phyloP scores from a whole-genome alignment of 2,797 vertebrate species.

The Lagodon rhomboides region DNA sequence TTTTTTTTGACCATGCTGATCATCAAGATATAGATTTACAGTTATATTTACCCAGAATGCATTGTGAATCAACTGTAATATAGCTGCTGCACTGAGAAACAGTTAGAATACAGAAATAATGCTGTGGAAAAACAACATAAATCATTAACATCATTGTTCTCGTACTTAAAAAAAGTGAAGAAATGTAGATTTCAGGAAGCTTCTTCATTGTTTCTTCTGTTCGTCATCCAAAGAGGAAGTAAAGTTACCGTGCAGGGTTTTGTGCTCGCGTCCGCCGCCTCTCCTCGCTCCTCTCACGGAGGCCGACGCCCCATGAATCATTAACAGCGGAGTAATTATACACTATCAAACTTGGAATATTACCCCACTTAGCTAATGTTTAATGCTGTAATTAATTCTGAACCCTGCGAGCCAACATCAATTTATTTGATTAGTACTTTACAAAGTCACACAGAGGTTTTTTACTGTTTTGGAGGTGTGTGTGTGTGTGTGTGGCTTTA shows the following conservation, averaged over 20 bases:
- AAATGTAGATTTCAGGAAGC: conserved; percentile 1
- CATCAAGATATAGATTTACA: too few species aligned
- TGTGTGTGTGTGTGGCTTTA: conserved; percentile 27
- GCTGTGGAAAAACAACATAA: too few species aligned
- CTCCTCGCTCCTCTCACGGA: conserved; percentile 31
- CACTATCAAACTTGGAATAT: conserved; percentile 74
- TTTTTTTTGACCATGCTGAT: too few species aligned
- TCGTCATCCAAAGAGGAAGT: neutral
- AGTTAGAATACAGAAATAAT: too few species aligned
- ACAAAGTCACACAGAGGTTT: conserved; percentile 82
- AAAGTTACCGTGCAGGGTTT: conserved; percentile 9
- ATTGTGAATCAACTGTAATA: too few species aligned
- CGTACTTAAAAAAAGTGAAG: neutral
- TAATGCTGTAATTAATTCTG: conserved; percentile 85
- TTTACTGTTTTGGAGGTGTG: conserved; percentile 59
- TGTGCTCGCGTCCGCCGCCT: conserved; percentile 29
- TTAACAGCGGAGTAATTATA: conserved; percentile 67
- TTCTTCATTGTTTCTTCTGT: neutral
- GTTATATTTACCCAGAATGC: too few species aligned
- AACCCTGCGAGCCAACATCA: conserved; percentile 84
- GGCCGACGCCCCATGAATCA: conserved; percentile 61
- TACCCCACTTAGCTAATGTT: conserved; percentile 85
- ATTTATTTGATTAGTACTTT: conserved; percentile 85
- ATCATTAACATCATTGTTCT: too few species aligned
- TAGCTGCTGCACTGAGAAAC: too few species aligned